Conservation (phyloP, 2,797 vertebrate genomes). For the Rousettus madagascariensis region DNA sequence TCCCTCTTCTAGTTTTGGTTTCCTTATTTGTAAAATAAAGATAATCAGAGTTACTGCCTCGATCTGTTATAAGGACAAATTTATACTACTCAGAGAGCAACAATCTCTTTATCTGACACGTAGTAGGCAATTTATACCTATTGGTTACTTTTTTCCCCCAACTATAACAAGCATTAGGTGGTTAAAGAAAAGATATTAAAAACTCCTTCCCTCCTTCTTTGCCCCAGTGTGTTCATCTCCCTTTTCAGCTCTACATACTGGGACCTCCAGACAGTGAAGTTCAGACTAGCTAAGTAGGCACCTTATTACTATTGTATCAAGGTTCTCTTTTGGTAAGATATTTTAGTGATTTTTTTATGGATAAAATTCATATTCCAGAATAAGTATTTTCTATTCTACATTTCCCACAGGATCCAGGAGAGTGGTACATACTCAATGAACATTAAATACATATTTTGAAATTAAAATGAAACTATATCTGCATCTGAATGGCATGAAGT, state of each 20-base stretch:
- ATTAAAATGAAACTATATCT: slow-evolving; percentile 43
- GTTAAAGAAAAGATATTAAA: background rate
- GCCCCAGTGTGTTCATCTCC: background rate
- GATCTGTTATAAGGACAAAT: background rate
- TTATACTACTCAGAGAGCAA: background rate
- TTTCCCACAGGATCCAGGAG: background rate
- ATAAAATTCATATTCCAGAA: background rate
- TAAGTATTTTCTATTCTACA: background rate
- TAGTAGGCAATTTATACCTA: background rate
- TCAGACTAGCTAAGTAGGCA: background rate
- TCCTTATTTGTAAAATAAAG: background rate
- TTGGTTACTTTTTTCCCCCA: background rate
- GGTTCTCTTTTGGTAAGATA: background rate
- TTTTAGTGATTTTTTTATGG: slow-evolving; percentile 25
- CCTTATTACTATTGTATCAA: background rate
- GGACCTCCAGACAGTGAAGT: background rate
- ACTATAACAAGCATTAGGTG: background rate
- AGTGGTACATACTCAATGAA: background rate
- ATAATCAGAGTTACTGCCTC: background rate
- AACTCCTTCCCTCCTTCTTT: background rate
- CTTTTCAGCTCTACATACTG: background rate
- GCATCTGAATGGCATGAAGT: background rate
- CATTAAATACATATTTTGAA: slow-evolving; percentile 7
- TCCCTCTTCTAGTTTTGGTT: background rate
- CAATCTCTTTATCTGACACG: background rate